Evolutionary conservation across 2,888 invertebrate species (phyloP).

Genomic region (Sinhomidia bicolor): DNA sequence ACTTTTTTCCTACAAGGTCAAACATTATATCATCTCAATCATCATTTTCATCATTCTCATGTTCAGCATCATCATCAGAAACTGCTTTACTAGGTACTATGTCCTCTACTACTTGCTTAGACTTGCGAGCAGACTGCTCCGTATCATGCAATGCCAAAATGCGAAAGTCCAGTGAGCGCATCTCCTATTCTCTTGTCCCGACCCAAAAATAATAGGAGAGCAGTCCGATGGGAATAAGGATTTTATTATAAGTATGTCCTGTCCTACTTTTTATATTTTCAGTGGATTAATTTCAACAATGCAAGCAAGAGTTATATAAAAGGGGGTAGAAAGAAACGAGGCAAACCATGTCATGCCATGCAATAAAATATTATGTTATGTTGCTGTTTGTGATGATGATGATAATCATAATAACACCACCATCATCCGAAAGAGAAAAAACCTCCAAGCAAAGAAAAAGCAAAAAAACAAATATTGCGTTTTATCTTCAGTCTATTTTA

Average conservation of each 20-base stretch:
- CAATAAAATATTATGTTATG: too few relatives aligned
- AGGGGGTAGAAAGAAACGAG: too few relatives aligned
- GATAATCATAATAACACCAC: background rate
- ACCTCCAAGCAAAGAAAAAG: background rate
- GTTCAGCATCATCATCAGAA: background rate
- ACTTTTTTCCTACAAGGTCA: slow-evolving; percentile 58
- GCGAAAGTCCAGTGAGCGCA: background rate
- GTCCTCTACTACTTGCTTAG: too few relatives aligned
- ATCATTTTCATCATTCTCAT: background rate
- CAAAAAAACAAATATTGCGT: background rate
- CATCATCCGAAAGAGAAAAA: background rate
- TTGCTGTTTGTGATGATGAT: too few relatives aligned
- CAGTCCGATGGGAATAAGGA: background rate
- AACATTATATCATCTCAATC: slow-evolving; percentile 55
- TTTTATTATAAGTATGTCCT: background rate
- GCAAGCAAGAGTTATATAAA: background rate
- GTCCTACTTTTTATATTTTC: background rate
- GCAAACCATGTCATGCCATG: slow-evolving; percentile 1
- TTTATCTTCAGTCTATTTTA: slow-evolving; percentile 21
- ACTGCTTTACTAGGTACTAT: background rate
- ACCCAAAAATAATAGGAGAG: background rate
- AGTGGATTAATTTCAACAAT: background rate
- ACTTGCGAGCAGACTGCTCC: too few relatives aligned
- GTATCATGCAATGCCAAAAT: background rate
- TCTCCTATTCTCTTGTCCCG: slow-evolving; percentile 4